A percentile compares a stretch with the other conserved stretches of the same genome.
Evolutionary conservation across 1,140 invertebrate genomes (phyloP).

Genomic region (Solenopsis fugax): DNA sequence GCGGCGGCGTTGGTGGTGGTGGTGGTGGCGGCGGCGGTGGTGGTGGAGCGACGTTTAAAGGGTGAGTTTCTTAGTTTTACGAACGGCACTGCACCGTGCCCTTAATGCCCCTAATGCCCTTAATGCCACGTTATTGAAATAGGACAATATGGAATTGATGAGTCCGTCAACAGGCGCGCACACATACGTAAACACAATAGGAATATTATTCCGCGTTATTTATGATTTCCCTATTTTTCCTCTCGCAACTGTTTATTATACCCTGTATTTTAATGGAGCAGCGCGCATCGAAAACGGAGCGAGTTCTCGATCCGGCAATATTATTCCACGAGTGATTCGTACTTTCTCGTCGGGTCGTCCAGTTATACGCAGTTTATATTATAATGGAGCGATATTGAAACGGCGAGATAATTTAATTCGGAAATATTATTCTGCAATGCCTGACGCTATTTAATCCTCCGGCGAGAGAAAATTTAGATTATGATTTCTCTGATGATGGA

Average conservation of each 20-base stretch:
- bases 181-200: neutral
- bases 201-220: conserved; percentile 34
- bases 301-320: conserved; percentile 29
- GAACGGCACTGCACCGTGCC: neutral
- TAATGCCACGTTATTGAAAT: conserved; percentile 14
- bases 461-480: conserved; percentile 21
- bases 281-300: conserved; percentile 15
- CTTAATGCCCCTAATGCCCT: neutral
- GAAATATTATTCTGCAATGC: conserved; percentile 14
- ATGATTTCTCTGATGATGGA: conserved; percentile 36
- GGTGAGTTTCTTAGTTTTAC: conserved; percentile 44
- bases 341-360: neutral
- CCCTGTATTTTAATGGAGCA: conserved; percentile 29
- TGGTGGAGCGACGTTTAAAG: conserved; percentile 6
- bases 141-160: conserved; percentile 32
- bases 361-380: neutral
- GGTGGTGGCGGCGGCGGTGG: too few species aligned
- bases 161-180: neutral
- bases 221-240: conserved; percentile 11
- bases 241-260: conserved; percentile 31
- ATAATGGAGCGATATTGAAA: conserved; percentile 15
- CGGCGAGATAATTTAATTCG: conserved; percentile 33
- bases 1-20: neutral
- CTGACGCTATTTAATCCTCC: conserved; percentile 11
- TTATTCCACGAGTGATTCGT: conserved; percentile 9